Conservation (phyloP, 2,113 vertebrate species). For the Coregonus clupeaformis region DNA sequence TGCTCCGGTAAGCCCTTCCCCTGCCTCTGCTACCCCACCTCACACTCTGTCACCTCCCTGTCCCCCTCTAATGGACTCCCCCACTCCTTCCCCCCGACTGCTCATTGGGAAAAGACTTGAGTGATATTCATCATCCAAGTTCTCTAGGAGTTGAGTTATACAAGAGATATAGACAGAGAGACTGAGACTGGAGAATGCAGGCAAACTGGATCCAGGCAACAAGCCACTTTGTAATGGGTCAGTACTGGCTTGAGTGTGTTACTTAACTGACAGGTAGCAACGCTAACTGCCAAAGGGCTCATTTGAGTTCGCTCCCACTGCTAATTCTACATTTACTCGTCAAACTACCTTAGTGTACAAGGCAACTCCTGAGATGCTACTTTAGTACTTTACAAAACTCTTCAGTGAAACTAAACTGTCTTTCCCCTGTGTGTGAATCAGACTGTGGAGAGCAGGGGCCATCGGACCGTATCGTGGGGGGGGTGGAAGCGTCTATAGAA, state of each 20-base stretch:
- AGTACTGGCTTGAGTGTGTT: background rate
- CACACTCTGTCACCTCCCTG: background rate
- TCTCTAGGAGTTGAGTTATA: background rate
- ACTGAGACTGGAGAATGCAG: background rate
- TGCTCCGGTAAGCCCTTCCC: conserved; percentile 71
- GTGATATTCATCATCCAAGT: background rate
- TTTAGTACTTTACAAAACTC: no score
- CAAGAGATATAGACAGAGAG: background rate
- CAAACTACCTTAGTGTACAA: no score
- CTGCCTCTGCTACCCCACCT: no score
- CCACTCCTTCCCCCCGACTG: background rate
- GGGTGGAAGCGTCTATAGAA: conserved; percentile 70
- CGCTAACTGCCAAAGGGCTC: background rate
- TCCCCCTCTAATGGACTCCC: background rate
- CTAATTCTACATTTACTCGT: no score
- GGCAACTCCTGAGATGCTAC: no score
- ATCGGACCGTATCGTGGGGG: conserved; percentile 80
- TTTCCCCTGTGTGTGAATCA: conserved; percentile 32
- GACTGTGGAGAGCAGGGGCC: conserved; percentile 73
- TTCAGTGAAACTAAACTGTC: no score
- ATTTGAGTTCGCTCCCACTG: background rate
- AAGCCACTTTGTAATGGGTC: background rate
- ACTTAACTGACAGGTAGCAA: background rate
- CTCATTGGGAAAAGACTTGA: background rate
- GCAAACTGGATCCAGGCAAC: background rate